Evolutionary conservation across 2,797 vertebrate genomes (phyloP).

Genomic region (Echiichthys vipera): DNA sequence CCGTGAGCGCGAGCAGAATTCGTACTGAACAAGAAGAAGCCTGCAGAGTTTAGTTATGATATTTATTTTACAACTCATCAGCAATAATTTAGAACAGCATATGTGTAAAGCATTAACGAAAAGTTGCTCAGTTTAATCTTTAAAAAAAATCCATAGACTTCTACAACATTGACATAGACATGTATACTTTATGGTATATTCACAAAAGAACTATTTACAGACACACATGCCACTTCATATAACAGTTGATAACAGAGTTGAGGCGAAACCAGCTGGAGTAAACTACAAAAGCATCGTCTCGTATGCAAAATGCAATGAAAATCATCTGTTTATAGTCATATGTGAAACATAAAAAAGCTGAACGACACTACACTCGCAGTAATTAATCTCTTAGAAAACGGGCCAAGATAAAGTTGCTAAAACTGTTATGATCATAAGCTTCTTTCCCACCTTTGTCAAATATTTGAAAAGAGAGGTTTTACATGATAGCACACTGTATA

Average conservation of each 20-base stretch:
- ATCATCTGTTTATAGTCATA: constrained; percentile 73
- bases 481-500: constrained; percentile 45
- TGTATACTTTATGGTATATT: constrained; percentile 89
- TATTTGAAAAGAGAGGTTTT: constrained; percentile 49
- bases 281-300: constrained; percentile 89
- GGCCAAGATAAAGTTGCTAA: constrained; percentile 57
- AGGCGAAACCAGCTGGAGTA: constrained; percentile 86
- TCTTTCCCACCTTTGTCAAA: constrained; percentile 35
- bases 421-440: constrained; percentile 40
- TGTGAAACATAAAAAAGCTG: constrained; percentile 74
- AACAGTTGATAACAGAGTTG: constrained; percentile 89
- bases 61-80: constrained; percentile 93
- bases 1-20: not conserved
- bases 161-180: constrained; percentile 97
- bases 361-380: constrained; percentile 67
- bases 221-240: constrained; percentile 87
- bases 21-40: constrained; percentile 47
- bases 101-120: constrained; percentile 96
- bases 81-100: constrained; percentile 98
- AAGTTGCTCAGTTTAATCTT: constrained; percentile 90
- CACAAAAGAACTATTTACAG: constrained; percentile 87
- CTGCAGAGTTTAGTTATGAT: constrained; percentile 86
- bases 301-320: constrained; percentile 80
- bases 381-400: constrained; percentile 63
- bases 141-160: constrained; percentile 83